Evolutionary conservation across 2,113 vertebrate genomes (phyloP), one percentile per base, ranked within the genome.

Genomic region (Cnemophilus loriae): DNA sequence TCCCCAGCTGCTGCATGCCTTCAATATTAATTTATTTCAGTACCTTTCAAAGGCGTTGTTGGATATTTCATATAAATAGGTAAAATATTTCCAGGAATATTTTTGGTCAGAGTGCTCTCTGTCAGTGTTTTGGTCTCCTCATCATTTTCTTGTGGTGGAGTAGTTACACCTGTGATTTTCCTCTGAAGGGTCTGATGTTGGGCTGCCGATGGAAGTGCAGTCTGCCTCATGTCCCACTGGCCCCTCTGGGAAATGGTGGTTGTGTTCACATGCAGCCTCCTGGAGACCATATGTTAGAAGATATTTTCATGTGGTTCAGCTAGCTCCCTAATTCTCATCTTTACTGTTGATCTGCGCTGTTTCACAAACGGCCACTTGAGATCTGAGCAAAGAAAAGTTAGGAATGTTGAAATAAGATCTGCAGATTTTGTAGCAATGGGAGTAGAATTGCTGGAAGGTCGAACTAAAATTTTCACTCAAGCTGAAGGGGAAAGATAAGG

Each of bases 111-210:
- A 84, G 8, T 63, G 11, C 37, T 78, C 28, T 76, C 55, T 74
- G 7, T 28, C 27, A 23, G 18, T 81, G 49, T 78, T 93, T 86
- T 67, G 27, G 13, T 55, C 52, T 92, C 50, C 19, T 86, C 17
- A 13, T 47, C 0, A 0, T 63, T 56, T 6, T 26, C 42, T 68
- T 2, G 1, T 46, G 10, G 56, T 55, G 39, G 23, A 63, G 33
- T 16, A 0, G 4, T 70, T 46, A 9, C 11, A 5, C 9, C 32
- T 13, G 13, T 69, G 68, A 78, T 75, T 67, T 80, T 19, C 23
- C 23, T 59, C n/a, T 59, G 11, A 70, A 49, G 35, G 32, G 15
- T 46, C 44, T 60, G 35, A 5, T 46, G 37, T 9, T 90, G 87
- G 60, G 37, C 52, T 78, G 53, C 13, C 1, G 2, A 35, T 87